These are phyloP conservation scores for Coregonus sp. DNA, from an alignment of 2,797 vertebrate genomes.

Conservation along the genomic window DNA sequence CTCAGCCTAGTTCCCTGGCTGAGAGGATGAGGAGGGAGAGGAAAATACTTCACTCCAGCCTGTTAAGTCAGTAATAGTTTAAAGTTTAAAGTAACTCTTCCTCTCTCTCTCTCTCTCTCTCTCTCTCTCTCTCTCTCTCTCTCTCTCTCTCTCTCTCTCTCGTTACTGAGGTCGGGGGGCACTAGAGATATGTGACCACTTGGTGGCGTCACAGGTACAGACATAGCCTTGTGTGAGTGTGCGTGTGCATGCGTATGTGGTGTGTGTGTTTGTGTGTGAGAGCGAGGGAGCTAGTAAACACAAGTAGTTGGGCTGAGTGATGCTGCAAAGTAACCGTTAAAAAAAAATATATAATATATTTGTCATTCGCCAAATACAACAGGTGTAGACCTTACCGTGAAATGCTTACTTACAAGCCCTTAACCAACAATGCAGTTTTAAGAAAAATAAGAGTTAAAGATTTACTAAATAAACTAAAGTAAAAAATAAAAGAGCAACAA, in stretches of 20 bases:
- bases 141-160: not conserved
- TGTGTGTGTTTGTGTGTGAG: not conserved
- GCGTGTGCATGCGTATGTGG: not conserved
- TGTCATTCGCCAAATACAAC: too few relatives aligned
- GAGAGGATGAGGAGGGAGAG: not conserved
- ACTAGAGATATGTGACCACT: not conserved
- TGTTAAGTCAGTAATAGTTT: not conserved
- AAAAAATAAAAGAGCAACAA: too few relatives aligned
- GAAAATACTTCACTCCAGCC: not conserved
- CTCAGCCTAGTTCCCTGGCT: not conserved
- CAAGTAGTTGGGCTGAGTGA: not conserved
- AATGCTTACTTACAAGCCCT: too few relatives aligned
- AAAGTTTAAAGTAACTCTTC: not conserved
- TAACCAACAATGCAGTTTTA: too few relatives aligned
- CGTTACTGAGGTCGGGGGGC: not conserved
- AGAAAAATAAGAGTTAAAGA: too few relatives aligned
- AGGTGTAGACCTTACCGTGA: too few relatives aligned
- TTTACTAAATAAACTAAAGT: too few relatives aligned
- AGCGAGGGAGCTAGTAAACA: not conserved
- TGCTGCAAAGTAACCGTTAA: not conserved
- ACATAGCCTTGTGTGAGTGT: not conserved
- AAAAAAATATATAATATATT: too few relatives aligned
- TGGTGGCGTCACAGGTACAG: not conserved
- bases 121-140: too few relatives aligned
- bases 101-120: not conserved